Conservation (phyloP, 2,113 vertebrate species). For the Pan paniscus region DNA sequence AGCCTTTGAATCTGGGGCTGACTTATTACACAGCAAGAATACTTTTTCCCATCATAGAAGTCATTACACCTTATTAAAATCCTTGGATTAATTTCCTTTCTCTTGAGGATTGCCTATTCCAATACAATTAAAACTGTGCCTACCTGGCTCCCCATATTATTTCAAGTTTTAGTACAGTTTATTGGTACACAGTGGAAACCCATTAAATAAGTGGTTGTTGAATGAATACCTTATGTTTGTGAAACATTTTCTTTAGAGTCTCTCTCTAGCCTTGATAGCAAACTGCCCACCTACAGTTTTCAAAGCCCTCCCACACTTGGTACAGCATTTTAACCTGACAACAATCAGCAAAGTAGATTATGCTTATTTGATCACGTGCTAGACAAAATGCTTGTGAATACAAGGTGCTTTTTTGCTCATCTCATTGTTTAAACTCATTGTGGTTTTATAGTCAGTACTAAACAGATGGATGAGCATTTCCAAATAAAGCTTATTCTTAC, state of each 20-base stretch:
- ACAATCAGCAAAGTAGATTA: neutral
- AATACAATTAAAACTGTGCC: neutral
- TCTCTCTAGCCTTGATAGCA: neutral
- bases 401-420: neutral
- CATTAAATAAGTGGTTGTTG: constrained; percentile 25
- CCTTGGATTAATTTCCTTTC: constrained; percentile 1
- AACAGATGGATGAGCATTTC: constrained; percentile 74
- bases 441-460: constrained; percentile 61
- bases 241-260: neutral
- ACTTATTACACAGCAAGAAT: neutral
- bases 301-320: neutral
- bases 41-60: neutral
- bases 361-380: constrained; percentile 50
- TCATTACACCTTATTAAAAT: constrained; percentile 30
- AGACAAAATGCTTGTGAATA: neutral
- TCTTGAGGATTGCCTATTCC: neutral
- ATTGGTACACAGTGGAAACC: neutral
- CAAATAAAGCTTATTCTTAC: constrained; percentile 74
- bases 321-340: constrained; percentile 37
- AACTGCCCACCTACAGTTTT: neutral
- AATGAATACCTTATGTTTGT: constrained; percentile 9
- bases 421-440: constrained; percentile 50
- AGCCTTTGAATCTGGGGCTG: neutral
- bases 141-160: neutral
- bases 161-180: constrained; percentile 20